phyloP scores from a whole-genome alignment of 2,113 vertebrate species.

The Collichthys lucidus region DNA sequence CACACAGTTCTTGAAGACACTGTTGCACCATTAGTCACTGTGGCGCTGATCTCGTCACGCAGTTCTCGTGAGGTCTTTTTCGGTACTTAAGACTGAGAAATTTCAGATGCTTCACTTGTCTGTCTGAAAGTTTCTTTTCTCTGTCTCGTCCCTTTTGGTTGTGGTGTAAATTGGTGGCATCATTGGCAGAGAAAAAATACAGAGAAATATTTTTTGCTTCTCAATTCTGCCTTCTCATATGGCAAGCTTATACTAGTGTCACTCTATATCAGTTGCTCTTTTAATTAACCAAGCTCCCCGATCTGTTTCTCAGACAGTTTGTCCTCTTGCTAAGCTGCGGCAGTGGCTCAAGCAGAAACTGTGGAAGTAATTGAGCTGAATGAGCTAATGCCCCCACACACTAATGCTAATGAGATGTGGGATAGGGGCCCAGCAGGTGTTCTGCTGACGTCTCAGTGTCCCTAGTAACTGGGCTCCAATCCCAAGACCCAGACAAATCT shows the following conservation, averaged over 20 bases:
- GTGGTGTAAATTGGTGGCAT: no score
- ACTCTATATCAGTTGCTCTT: constrained; percentile 48
- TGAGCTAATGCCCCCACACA: constrained; percentile 69
- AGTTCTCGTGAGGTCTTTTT: no score
- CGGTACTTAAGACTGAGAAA: no score
- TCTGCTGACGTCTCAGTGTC: constrained; percentile 38
- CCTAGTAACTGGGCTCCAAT: constrained; percentile 42
- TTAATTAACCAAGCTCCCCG: constrained; percentile 64
- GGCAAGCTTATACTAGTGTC: not conserved
- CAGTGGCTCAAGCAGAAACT: constrained; percentile 65
- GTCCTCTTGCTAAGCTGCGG: constrained; percentile 64
- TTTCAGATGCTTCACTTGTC: no score
- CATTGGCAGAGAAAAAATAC: not conserved
- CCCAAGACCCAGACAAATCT: constrained; percentile 51
- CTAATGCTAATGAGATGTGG: constrained; percentile 72
- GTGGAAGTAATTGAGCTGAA: constrained; percentile 78
- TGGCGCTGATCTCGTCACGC: no score
- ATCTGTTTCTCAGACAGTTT: constrained; percentile 61
- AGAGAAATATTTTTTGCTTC: not conserved
- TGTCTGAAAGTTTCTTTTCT: no score
- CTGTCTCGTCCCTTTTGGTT: no score
- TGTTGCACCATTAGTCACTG: no score
- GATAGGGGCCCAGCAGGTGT: constrained; percentile 62
- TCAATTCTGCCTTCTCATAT: not conserved
- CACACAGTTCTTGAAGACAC: no score